Conservation (phyloP, 30 jellyfish, hydroid and myxozoan genomes). For the Aurelia aurita complex sp. Pacific region DNA sequence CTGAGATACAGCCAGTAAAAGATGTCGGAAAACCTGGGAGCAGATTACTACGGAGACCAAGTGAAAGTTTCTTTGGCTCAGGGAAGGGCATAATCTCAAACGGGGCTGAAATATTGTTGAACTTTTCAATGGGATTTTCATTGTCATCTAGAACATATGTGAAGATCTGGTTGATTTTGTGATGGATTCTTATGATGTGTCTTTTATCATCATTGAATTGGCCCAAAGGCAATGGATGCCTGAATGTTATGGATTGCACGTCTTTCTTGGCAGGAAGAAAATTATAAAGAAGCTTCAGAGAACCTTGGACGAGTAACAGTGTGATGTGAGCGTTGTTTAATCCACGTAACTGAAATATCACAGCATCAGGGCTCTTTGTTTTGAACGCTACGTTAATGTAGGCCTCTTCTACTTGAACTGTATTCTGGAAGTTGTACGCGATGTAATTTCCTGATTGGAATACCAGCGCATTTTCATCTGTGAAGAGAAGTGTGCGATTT, state of each 20-base stretch:
- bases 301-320: slow-evolving; percentile 17
- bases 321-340: slow-evolving; percentile 57
- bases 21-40: slow-evolving; percentile 33
- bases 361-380: slow-evolving; percentile 38
- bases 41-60: slow-evolving; percentile 33
- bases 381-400: slow-evolving; percentile 67
- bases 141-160: slow-evolving; percentile 54
- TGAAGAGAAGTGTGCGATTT: background rate
- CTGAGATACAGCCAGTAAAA: slow-evolving; percentile 68
- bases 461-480: slow-evolving; percentile 56
- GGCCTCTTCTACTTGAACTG: slow-evolving; percentile 61
- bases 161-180: slow-evolving; percentile 54
- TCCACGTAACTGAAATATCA: slow-evolving; percentile 60
- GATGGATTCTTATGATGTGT: slow-evolving; percentile 65
- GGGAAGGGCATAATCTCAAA: slow-evolving; percentile 16
- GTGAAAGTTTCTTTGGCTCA: slow-evolving; percentile 14
- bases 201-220: slow-evolving; percentile 54
- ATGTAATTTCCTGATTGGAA: slow-evolving; percentile 22
- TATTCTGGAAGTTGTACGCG: slow-evolving; percentile 44
- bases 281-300: slow-evolving; percentile 43
- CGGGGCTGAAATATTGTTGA: slow-evolving; percentile 43
- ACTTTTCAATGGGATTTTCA: slow-evolving; percentile 30
- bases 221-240: slow-evolving; percentile 48
- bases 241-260: slow-evolving; percentile 28
- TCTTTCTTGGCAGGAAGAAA: slow-evolving; percentile 47